phyloP scores from a whole-genome alignment of 2,113 vertebrate species.

The Petrocephalus microphthalmus region DNA sequence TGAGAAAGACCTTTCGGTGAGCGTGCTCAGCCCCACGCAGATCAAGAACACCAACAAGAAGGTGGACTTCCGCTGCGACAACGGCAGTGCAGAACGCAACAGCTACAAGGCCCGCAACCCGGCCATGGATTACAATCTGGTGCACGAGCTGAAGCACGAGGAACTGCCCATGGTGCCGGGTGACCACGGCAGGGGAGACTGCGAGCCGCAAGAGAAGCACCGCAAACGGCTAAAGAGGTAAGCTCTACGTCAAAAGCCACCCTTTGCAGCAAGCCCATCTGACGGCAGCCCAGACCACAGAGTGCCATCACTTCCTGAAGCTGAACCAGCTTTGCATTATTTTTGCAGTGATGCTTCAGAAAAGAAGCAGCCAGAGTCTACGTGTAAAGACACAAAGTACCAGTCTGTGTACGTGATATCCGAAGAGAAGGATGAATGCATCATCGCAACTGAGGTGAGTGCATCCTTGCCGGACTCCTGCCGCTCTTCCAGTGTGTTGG shows the following conservation, averaged over 20 bases:
- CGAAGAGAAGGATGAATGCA: conserved; percentile 92
- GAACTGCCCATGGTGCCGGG: conserved; percentile 61
- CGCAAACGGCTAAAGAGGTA: conserved; percentile 76
- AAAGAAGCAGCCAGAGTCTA: conserved; percentile 71
- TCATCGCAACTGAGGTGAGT: conserved; percentile 97
- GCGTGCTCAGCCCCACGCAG: conserved; percentile 76
- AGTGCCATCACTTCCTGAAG: not conserved
- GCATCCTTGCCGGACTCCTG: not conserved
- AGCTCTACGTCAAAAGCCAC: not conserved
- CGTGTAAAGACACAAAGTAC: conserved; percentile 89
- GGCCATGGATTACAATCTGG: conserved; percentile 89
- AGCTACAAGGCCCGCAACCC: conserved; percentile 82
- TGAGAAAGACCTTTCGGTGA: conserved; percentile 79
- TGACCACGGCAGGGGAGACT: conserved; percentile 64
- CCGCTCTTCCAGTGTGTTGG: not conserved
- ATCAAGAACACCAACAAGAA: conserved; percentile 98
- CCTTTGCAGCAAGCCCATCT: not conserved
- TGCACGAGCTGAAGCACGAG: conserved; percentile 80
- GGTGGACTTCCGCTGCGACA: conserved; percentile 81
- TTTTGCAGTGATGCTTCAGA: conserved; percentile 70
- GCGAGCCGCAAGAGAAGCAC: conserved; percentile 57
- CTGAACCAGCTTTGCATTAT: conserved; percentile 44
- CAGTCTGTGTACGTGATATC: conserved; percentile 98
- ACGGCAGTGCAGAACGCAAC: conserved; percentile 65
- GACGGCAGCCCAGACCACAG: not conserved